These are phyloP conservation scores for Holothuria leucospilota DNA, from an alignment of 53 echinoderm and acorn worm species.

Conservation along the genomic window DNA sequence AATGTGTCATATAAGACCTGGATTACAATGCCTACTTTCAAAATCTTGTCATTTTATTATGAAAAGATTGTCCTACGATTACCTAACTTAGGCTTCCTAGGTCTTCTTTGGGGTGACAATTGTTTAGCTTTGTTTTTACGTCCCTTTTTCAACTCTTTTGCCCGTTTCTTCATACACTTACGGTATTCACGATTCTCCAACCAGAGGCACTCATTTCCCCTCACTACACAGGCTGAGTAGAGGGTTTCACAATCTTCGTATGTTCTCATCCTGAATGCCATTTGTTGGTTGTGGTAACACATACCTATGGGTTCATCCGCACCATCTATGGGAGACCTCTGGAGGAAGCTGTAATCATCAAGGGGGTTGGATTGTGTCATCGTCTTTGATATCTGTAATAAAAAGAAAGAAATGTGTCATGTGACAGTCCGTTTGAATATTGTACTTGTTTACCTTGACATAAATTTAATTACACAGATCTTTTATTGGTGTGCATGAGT, in stretches of 20 bases:
- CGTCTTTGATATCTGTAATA: conserved; percentile 8
- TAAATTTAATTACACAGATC: no score
- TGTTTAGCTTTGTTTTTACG: no score
- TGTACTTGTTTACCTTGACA: no score
- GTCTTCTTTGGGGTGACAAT: background rate
- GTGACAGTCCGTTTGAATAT: no score
- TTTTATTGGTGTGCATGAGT: no score
- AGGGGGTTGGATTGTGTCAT: background rate
- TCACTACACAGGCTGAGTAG: conserved; percentile 78
- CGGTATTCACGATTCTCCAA: conserved; percentile 60
- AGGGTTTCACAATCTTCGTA: conserved; percentile 78
- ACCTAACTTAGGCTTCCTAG: background rate
- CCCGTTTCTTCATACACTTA: conserved; percentile 66
- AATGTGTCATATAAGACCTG: no score
- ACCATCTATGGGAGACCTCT: background rate
- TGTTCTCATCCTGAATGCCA: conserved; percentile 6
- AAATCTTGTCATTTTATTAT: no score
- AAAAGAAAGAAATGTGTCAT: background rate
- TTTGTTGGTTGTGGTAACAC: conserved; percentile 40
- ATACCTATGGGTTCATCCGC: background rate
- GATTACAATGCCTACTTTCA: no score
- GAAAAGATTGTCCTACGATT: no score
- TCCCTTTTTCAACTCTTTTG: background rate
- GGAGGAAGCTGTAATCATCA: conserved; percentile 34
- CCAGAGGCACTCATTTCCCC: conserved; percentile 70